Conservation (phyloP, 2,113 vertebrate genomes). For the Serilophus lunatus region DNA sequence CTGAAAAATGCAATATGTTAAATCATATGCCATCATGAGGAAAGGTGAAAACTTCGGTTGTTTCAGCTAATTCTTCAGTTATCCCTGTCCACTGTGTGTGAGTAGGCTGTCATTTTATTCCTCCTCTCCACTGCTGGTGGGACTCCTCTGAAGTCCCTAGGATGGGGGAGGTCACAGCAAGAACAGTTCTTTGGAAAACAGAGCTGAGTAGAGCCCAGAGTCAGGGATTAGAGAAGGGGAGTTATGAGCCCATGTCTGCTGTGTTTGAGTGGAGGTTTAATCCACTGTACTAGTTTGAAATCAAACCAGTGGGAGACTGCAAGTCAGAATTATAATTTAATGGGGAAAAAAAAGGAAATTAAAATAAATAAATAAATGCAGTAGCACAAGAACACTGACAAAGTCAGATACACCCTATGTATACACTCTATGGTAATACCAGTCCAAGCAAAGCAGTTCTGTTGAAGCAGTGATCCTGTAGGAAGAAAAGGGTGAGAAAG, state of each 20-base stretch:
- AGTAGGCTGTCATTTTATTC: neutral
- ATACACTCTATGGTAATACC: too few relatives aligned
- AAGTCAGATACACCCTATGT: too few relatives aligned
- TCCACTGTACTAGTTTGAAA: too few relatives aligned
- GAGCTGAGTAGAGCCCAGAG: neutral
- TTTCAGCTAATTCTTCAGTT: neutral
- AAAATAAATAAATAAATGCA: too few relatives aligned
- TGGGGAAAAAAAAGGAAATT: too few relatives aligned
- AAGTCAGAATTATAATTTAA: too few relatives aligned
- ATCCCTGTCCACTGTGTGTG: neutral
- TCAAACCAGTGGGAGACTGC: too few relatives aligned
- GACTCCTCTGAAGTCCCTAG: rapidly evolving
- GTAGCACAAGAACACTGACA: too few relatives aligned
- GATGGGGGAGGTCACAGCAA: neutral
- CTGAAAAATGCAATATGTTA: neutral
- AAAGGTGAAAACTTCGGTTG: neutral
- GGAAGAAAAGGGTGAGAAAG: too few relatives aligned
- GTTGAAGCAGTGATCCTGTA: too few relatives aligned
- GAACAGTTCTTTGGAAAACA: neutral
- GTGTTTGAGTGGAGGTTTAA: neutral
- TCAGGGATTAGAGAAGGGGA: neutral
- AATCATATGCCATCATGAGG: rapidly evolving
- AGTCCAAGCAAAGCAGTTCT: too few relatives aligned
- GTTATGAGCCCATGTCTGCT: rapidly evolving
- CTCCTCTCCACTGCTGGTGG: neutral